phyloP scores from a whole-genome alignment of 2,797 vertebrate genomes.

The Pangasius sanitwongsei region DNA sequence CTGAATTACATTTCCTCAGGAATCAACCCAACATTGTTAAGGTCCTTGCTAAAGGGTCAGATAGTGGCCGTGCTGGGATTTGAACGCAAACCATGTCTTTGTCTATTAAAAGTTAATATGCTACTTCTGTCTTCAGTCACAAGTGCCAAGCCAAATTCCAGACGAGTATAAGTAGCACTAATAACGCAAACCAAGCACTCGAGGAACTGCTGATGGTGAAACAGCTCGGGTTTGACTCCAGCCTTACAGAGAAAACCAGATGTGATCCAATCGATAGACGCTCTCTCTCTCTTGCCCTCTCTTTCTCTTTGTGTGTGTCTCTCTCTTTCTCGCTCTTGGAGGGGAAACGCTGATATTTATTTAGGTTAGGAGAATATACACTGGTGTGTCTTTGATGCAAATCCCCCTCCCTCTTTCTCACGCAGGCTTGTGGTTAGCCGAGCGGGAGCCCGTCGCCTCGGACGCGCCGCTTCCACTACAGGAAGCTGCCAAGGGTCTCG shows the following conservation, averaged over 20 bases:
- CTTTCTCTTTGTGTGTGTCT: neutral
- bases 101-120: constrained; percentile 4
- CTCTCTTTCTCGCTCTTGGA: constrained; percentile 22
- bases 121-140: neutral
- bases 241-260: constrained; percentile 25
- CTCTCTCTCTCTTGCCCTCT: constrained; percentile 3
- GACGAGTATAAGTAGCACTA: neutral
- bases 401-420: constrained; percentile 46
- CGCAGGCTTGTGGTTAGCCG: constrained; percentile 48
- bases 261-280: constrained; percentile 46
- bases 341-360: constrained; percentile 40
- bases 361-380: constrained; percentile 41
- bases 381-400: constrained; percentile 47
- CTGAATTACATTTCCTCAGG: constrained; percentile 13
- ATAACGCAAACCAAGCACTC: neutral
- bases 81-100: neutral
- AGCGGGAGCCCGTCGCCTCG: constrained; percentile 23
- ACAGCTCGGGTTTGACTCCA: constrained; percentile 5
- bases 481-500: constrained; percentile 34
- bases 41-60: neutral
- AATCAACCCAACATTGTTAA: neutral
- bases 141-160: neutral
- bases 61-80: neutral
- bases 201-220: constrained; percentile 2
- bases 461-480: constrained; percentile 13